Base-by-base conservation (phyloP, 1,140 invertebrate species). In the Drosophila fuyamai region DNA sequence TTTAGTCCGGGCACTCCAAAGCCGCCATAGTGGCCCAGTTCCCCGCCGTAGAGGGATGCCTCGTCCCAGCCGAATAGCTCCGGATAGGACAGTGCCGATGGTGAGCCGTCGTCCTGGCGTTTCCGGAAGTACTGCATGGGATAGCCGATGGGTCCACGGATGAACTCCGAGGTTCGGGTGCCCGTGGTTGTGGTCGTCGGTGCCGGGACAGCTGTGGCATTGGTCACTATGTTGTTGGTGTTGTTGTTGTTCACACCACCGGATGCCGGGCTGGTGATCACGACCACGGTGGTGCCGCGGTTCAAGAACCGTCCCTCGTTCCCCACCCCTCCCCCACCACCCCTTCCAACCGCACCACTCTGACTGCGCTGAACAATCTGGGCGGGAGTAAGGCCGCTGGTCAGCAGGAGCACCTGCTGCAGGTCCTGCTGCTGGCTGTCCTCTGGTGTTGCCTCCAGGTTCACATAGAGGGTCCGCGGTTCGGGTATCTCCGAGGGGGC, bases 81-180 rank as follows among this genome's bases (percentile, higher is more conserved):
- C 7, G 66, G 29, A 18, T 78, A 83, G 40, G 54, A 35, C 8
- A 74, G 1, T 0, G 32, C 61, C 6, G 40, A 36, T 4, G 32
- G 36, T 3, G 10, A 13, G 0, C 18, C 60, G 18, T 73, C 40
- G 3, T 60, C 73, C 59, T 81, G 78, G 10, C 75, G 54, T n/a
- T 44, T 75, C 12, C 75, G 51, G 43, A 71, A 78, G 32, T 57
- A 76, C 47, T 0, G 38, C 16, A 51, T 35, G 5, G 67, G 48
- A 14, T 68, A 68, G 0, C 13, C 61, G 4, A 59, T 16, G 6
- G 75, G 76, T 0, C 32, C 14, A 6, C 58, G 65, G 1, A 63
- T n/a, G 10, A 57, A 9, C 0, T 46, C 65, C 4, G 4, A 2
- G 5, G 8, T 7, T 3, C 46, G 23, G 6, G 59, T 41, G 9